These are phyloP conservation scores for Cephalotes varians DNA, from an alignment of 2,888 invertebrate genomes.

Conservation along the genomic window DNA sequence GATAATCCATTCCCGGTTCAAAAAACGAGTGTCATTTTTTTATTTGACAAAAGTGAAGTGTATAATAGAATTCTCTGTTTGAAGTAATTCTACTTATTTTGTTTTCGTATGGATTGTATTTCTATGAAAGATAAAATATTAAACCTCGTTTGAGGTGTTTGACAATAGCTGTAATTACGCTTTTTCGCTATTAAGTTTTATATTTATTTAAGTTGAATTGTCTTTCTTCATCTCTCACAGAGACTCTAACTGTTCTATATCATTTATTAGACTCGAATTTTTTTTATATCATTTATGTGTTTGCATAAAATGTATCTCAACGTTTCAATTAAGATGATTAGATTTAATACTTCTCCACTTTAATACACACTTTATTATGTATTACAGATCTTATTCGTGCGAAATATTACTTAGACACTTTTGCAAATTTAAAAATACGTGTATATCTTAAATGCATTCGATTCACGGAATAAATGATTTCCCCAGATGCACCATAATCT, in stretches of 20 bases:
- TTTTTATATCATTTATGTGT: background rate
- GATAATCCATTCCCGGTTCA: slow-evolving; percentile 44
- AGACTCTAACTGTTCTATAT: slow-evolving; percentile 10
- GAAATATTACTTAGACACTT: background rate
- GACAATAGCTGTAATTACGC: slow-evolving; percentile 21
- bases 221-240: slow-evolving; percentile 9
- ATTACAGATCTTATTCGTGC: background rate
- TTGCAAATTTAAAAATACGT: background rate
- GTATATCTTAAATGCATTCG: background rate
- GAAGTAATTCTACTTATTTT: slow-evolving; percentile 34
- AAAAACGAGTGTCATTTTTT: slow-evolving; percentile 30
- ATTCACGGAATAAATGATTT: slow-evolving; percentile 26
- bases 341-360: background rate
- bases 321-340: background rate
- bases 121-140: slow-evolving; percentile 13
- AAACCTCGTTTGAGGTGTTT: slow-evolving; percentile 32
- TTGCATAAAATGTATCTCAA: background rate
- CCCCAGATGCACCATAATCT: slow-evolving; percentile 24
- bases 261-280: too few relatives aligned
- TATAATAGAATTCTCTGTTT: slow-evolving; percentile 21
- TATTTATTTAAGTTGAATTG: slow-evolving; percentile 34
- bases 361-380: too few relatives aligned
- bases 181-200: slow-evolving; percentile 11
- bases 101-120: background rate
- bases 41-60: background rate